Percentiles rank a stretch among this genome's conserved stretches.
Evolutionary conservation across 2,888 invertebrate species (phyloP).

Genomic region (Argyra leucocephala): DNA sequence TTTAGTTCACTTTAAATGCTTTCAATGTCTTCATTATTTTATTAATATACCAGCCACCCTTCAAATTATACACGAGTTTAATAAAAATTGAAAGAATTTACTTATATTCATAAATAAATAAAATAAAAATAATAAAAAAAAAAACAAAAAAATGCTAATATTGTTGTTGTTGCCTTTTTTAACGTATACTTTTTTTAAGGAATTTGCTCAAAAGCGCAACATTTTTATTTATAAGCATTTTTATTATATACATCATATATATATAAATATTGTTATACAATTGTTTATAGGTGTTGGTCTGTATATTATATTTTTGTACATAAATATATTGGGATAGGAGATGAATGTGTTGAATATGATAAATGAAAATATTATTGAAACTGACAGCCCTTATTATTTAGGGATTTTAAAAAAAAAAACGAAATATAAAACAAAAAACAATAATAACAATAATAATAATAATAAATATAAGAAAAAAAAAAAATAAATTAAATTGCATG

Average conservation of each 20-base stretch:
- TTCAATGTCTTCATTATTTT: no score
- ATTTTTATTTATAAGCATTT: no score
- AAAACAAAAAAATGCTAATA: background rate
- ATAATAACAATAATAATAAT: background rate
- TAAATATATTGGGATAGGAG: background rate
- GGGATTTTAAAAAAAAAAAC: conserved; percentile 25
- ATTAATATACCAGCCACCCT: no score
- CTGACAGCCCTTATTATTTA: conserved; percentile 27
- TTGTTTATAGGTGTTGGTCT: background rate
- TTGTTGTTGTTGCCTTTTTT: background rate
- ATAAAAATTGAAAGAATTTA: conserved; percentile 1
- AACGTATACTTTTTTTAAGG: no score
- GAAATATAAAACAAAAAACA: background rate
- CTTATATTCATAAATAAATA: background rate
- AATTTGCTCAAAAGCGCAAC: no score
- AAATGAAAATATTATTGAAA: conserved; percentile 27
- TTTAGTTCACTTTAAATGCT: no score
- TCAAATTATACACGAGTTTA: background rate
- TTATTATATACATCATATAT: no score
- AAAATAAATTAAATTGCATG: background rate
- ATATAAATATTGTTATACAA: background rate
- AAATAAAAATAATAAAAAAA: background rate
- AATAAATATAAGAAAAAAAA: background rate
- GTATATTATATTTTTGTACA: background rate
- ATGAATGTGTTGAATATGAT: conserved; percentile 22